Evolutionary conservation across 2,113 vertebrate species (phyloP).

Genomic region (Prunella himalayana): DNA sequence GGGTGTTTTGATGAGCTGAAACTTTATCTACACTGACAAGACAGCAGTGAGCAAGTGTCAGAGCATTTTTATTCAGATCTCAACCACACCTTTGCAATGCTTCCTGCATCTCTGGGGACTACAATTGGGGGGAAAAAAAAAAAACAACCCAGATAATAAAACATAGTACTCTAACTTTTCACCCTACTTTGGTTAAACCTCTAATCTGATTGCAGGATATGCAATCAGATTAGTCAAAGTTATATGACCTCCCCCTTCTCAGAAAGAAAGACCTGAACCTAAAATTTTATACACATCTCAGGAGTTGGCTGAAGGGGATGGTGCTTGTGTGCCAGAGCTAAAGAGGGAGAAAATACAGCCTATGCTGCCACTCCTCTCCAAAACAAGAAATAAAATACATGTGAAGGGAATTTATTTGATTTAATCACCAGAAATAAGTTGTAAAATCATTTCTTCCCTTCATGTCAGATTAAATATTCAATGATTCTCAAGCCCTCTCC

Average conservation of each 20-base stretch:
- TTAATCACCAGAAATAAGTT: constrained; percentile 39
- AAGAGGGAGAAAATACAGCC: background rate
- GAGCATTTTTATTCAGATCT: constrained; percentile 48
- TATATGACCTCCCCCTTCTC: background rate
- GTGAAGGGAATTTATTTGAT: constrained; percentile 25
- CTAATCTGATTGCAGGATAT: too few relatives aligned
- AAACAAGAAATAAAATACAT: constrained; percentile 38
- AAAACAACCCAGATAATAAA: background rate
- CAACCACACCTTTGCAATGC: background rate
- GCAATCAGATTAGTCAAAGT: background rate
- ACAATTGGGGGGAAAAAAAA: fast-evolving
- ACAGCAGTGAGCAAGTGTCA: constrained; percentile 56
- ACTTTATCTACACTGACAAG: constrained; percentile 70
- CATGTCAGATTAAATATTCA: constrained; percentile 61
- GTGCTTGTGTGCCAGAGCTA: background rate
- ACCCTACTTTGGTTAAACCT: background rate
- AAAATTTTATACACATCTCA: fast-evolving
- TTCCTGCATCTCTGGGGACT: background rate
- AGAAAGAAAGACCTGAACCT: background rate
- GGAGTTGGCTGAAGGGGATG: fast-evolving
- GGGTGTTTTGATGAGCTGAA: constrained; percentile 54
- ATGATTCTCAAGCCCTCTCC: background rate
- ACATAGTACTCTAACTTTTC: background rate
- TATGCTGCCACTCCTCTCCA: background rate
- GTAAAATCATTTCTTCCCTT: constrained; percentile 36